phyloP scores from a whole-genome alignment of 1,140 invertebrate genomes.

The Semibalanus balanoides region DNA sequence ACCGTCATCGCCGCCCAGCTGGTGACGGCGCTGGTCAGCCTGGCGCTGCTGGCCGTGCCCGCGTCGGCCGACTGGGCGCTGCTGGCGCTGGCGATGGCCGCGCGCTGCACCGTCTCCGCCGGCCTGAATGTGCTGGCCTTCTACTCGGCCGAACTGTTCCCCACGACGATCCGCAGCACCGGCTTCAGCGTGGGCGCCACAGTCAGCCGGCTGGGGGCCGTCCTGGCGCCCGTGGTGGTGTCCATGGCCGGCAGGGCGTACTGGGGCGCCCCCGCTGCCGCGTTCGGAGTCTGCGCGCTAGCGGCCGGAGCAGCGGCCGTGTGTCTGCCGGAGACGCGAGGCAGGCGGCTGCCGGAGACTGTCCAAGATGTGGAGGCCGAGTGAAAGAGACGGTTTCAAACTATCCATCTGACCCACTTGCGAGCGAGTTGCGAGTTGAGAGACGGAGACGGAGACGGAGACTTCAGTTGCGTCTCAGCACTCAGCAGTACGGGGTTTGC shows the following conservation, averaged over 20 bases:
- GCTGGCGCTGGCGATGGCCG: constrained; percentile 50
- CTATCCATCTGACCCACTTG: too few species aligned
- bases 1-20: background rate
- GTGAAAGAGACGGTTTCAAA: too few species aligned
- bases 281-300: constrained; percentile 20
- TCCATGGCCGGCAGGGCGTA: background rate
- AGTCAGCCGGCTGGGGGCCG: constrained; percentile 57
- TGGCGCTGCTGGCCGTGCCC: background rate
- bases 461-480: too few species aligned
- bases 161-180: constrained; percentile 64
- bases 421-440: too few species aligned
- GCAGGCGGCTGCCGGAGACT: constrained; percentile 22
- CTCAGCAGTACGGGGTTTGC: too few species aligned
- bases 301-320: constrained; percentile 15
- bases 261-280: background rate
- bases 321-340: constrained; percentile 23
- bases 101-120: constrained; percentile 64
- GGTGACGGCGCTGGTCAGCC: background rate
- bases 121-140: constrained; percentile 66
- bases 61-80: constrained; percentile 10
- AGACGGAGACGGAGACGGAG: too few species aligned
- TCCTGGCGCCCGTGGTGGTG: constrained; percentile 47
- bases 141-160: constrained; percentile 67
- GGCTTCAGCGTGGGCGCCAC: constrained; percentile 63
- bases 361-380: constrained; percentile 22